Evolutionary conservation across 1,140 invertebrate genomes (phyloP), one percentile per base, ranked within the genome.

Genomic region (Aphelinus certus): DNA sequence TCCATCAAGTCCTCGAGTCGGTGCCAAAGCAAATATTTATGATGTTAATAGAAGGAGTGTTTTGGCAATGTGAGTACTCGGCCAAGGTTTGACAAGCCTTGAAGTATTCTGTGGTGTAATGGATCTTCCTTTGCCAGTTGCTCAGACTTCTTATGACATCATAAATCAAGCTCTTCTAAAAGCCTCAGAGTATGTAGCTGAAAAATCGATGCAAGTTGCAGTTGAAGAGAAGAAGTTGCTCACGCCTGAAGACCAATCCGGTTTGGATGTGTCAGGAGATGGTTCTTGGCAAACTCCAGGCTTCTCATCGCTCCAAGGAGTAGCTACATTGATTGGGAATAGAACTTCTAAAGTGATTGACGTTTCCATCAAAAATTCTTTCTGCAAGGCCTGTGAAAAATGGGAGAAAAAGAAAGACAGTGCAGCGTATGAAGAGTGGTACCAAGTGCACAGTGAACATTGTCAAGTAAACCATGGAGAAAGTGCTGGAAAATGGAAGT

Each of bases 41-140:
- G 63, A 76, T 71, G 64, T 71, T 42, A 72, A 76, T 53, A 26
- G 62, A 62, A 58, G 48, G 61, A 67, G 53, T 47, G 48, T 62
- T 67, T 58, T 76, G 48, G 69, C 75, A 62, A 55, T 60, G 9
- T 48, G 64, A 60, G 57, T 61, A 47, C 26, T 26, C 26, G 26
- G 26, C 26, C 26, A 26, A 26, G 26, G 26, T 26, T 26, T 26
- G 26, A 26, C 26, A 26, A 26, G 26, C 26, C 26, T 26, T 26
- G 26, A 26, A 26, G 26, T 0, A 26, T 26, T 26, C 26, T 26
- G 26, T 26, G 26, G 26, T 26, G 26, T 26, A 26, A 26, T 26
- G 26, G 26, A 26, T 26, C 3, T 64, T n/a, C 65, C 70, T 4
- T 49, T 26, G 45, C 53, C 58, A 6, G 53, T 72, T 45, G 56